A percentile compares a stretch with the other conserved stretches of the same genome.
Evolutionary conservation across 2,888 invertebrate genomes (phyloP).

Genomic region (Volucella inflata): DNA sequence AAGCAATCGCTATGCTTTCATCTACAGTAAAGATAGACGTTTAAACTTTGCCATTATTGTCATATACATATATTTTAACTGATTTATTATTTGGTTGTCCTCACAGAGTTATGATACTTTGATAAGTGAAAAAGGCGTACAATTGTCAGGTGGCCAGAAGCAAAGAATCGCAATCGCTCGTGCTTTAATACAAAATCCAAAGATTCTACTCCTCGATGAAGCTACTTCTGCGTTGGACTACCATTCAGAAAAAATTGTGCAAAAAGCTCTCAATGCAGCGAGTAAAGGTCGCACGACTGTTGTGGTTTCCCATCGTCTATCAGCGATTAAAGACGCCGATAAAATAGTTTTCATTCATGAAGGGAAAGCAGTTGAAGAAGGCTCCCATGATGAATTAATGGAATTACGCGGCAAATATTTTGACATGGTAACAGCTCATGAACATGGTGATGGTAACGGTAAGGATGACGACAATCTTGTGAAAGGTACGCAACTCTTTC

Average conservation of each 20-base stretch:
- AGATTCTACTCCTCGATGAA: conserved; percentile 90
- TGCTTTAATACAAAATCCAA: conserved; percentile 90
- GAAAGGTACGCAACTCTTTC: conserved; percentile 23
- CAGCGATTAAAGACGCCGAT: conserved; percentile 89
- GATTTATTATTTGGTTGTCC: no score
- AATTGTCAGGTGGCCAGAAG: conserved; percentile 92
- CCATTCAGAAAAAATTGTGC: conserved; percentile 91
- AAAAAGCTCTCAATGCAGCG: conserved; percentile 90
- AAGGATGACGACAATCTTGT: conserved; percentile 43
- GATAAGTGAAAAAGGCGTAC: conserved; percentile 91
- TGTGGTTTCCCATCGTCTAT: conserved; percentile 89
- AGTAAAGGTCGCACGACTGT: conserved; percentile 89
- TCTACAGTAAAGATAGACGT: no score
- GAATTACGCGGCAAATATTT: conserved; percentile 87
- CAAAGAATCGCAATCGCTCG: conserved; percentile 93
- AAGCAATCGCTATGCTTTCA: no score
- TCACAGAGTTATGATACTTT: conserved; percentile 89
- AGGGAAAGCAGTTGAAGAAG: conserved; percentile 88
- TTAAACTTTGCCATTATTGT: neutral
- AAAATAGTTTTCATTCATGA: conserved; percentile 88
- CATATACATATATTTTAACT: no score
- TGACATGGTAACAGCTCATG: conserved; percentile 85
- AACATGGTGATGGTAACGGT: conserved; percentile 76
- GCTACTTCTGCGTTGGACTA: conserved; percentile 93
- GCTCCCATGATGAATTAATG: conserved; percentile 89